These are phyloP conservation scores for Drosophila chauvacae DNA, from an alignment of 1,140 invertebrate species.

Conservation along the genomic window DNA sequence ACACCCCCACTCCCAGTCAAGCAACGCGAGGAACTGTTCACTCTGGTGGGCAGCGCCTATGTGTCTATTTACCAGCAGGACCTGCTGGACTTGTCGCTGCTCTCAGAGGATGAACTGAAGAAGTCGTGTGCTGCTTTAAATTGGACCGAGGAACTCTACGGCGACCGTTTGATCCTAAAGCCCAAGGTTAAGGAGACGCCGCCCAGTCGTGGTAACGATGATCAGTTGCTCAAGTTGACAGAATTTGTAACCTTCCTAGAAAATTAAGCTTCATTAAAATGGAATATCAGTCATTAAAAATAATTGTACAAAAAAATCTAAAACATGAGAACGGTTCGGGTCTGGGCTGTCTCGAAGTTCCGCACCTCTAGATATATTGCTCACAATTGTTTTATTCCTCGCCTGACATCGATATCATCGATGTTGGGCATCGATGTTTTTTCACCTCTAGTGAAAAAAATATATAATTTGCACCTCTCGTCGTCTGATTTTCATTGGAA, in stretches of 20 bases:
- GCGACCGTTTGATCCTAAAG: slow-evolving; percentile 51
- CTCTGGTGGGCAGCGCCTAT: slow-evolving; percentile 59
- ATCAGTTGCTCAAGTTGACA: slow-evolving; percentile 70
- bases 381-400: not conserved
- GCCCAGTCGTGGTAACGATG: slow-evolving; percentile 54
- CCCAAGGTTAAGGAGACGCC: slow-evolving; percentile 56
- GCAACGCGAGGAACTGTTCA: slow-evolving; percentile 66
- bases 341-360: not conserved
- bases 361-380: not conserved
- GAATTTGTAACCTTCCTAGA: slow-evolving; percentile 76
- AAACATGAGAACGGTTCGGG: not conserved
- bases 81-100: slow-evolving; percentile 56
- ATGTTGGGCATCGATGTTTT: too few relatives aligned
- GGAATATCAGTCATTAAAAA: not conserved
- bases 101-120: slow-evolving; percentile 57
- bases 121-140: slow-evolving; percentile 29
- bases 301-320: not conserved
- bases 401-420: too few relatives aligned
- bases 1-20: slow-evolving; percentile 14
- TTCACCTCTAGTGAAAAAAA: slow-evolving; percentile 34
- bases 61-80: slow-evolving; percentile 71
- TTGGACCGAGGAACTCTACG: slow-evolving; percentile 66
- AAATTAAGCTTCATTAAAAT: slow-evolving; percentile 46
- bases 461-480: slow-evolving; percentile 53
- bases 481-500: slow-evolving; percentile 70